A percentile compares a stretch with the other conserved stretches of the same genome.
Evolutionary conservation across 2,113 vertebrate species (phyloP).

Genomic region (Corythoichthys intestinalis): DNA sequence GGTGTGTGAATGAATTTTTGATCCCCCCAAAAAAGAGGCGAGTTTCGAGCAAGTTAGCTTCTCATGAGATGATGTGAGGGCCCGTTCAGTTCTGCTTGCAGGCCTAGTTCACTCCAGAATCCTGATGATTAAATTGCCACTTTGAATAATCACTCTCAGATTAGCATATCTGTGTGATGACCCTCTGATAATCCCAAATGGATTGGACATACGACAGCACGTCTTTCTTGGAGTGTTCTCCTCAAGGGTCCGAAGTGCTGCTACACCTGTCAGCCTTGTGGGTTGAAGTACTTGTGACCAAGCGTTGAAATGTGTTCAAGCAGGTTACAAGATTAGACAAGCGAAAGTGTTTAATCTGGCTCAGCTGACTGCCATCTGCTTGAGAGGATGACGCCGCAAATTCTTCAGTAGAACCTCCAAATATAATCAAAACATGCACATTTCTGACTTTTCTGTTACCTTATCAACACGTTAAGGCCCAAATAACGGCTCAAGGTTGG

Average conservation of each 20-base stretch:
- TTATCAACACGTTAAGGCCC: background rate
- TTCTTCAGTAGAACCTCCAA: background rate
- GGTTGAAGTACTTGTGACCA: background rate
- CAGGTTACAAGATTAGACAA: conserved; percentile 14
- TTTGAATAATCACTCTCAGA: conserved; percentile 9
- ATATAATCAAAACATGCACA: background rate
- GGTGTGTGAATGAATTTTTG: too few species aligned
- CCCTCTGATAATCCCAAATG: conserved; percentile 47
- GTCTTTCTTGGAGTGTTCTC: conserved; percentile 1
- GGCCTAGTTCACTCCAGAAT: background rate
- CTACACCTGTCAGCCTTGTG: background rate
- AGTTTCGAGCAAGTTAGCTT: too few species aligned
- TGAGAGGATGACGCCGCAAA: conserved; percentile 6
- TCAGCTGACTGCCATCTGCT: conserved; percentile 46
- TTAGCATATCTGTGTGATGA: conserved; percentile 9
- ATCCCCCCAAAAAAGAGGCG: too few species aligned
- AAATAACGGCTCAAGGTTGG: background rate
- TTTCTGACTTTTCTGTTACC: background rate
- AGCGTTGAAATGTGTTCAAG: background rate
- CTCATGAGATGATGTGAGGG: too few species aligned
- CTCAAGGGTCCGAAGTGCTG: background rate
- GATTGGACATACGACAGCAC: conserved; percentile 42
- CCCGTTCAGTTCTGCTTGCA: too few species aligned
- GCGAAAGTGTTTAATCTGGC: conserved; percentile 48
- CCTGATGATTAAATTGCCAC: background rate